Base-by-base conservation (phyloP, 2,888 invertebrate species). In the Meghimatium bilineatum region DNA sequence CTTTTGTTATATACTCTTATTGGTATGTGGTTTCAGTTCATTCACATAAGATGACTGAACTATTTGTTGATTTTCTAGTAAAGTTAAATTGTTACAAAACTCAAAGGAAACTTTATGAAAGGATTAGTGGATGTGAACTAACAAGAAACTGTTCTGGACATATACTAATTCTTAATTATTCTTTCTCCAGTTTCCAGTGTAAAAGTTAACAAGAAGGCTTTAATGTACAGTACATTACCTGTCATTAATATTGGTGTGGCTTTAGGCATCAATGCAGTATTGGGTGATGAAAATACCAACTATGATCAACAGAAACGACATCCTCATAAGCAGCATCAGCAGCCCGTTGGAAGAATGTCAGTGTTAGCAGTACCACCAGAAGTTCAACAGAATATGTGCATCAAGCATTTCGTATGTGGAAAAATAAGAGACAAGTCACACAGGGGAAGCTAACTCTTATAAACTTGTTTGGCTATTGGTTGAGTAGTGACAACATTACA, bases 241-340 rank as follows among this genome's bases (percentile, higher is more conserved):
- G 80, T 74, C 32, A 84, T 84, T 49, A 84, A 80, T 60, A 80
- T 80, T 56, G 84, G 84, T 26, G 38, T 76, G 32, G n/a, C 78
- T 0, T 12, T 80, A 69, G 38, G 32, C 32, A 12, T 29, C 23
- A 72, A 52, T 8, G 12, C 79, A 44, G n/a, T 26, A 5, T 10
- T 63, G 34, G 32, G 2, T 44, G 67, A 72, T 49, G 79, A 74
- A 66, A 32, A 36, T 26, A 34, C 38, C 72, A 80, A 38, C 56
- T 80, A 56, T 26, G 52, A 34, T 44, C 67, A 60, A 78, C 78
- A 67, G 23, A 67, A 49, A 69, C 56, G 60, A n/a, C 63, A 78
- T 32, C 69, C 49, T 12, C 77, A 44, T 69, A 56, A 66, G 8
- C 83, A 60, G 32, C 63, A 38, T 8, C 79, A 79, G 56, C 49